A percentile compares a stretch with the other conserved stretches of the same genome.
These are phyloP conservation scores for Pseudonaja textilis DNA, from an alignment of 2,113 vertebrate genomes.

Conservation along the genomic window DNA sequence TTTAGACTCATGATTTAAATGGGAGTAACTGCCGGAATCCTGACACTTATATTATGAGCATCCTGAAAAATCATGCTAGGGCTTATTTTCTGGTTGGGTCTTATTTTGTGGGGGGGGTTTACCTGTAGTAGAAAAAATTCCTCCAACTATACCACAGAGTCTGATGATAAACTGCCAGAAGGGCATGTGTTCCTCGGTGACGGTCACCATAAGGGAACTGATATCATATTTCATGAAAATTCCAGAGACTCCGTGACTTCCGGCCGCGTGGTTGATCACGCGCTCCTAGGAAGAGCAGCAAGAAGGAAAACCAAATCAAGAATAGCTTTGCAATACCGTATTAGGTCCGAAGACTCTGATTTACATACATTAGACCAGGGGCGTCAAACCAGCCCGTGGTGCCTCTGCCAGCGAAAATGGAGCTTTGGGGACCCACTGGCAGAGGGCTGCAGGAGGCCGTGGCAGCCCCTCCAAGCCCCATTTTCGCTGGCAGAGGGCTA, in stretches of 20 bases:
- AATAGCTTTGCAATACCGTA: background rate
- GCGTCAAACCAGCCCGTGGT: too few relatives aligned
- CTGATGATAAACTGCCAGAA: conserved; percentile 96
- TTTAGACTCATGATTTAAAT: too few relatives aligned
- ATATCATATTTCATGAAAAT: conserved; percentile 99
- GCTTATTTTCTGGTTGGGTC: too few relatives aligned
- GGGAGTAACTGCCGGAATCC: too few relatives aligned
- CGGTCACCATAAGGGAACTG: conserved; percentile 94
- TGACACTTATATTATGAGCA: too few relatives aligned
- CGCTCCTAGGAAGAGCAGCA: conserved; percentile 73
- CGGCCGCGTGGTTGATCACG: conserved; percentile 91
- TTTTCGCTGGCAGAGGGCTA: too few relatives aligned
- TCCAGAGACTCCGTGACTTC: conserved; percentile 95
- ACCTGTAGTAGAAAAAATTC: conserved; percentile 98
- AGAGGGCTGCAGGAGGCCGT: too few relatives aligned
- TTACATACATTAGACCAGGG: background rate
- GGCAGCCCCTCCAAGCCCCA: too few relatives aligned
- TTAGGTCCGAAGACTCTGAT: background rate
- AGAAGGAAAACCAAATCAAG: background rate
- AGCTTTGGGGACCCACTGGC: too few relatives aligned
- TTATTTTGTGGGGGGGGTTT: background rate
- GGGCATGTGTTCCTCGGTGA: conserved; percentile 98
- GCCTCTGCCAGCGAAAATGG: too few relatives aligned
- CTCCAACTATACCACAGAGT: conserved; percentile 94
- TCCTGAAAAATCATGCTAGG: too few relatives aligned